Percentiles rank a stretch among this genome's conserved stretches.
These are phyloP conservation scores for Anarhynchus alexandrinus DNA, from an alignment of 2,113 vertebrate genomes.

Conservation along the genomic window DNA sequence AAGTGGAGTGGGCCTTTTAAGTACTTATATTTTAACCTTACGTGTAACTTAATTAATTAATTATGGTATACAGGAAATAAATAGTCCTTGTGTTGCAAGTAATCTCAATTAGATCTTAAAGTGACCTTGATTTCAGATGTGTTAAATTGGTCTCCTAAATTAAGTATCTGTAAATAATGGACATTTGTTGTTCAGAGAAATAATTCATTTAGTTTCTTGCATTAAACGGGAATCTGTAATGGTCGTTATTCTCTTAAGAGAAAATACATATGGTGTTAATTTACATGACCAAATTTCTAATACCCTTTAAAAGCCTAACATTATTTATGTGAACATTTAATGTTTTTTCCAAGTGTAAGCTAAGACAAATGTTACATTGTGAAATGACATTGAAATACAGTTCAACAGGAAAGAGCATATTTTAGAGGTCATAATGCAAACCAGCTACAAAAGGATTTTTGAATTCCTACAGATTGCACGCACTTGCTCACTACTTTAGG, in stretches of 20 bases:
- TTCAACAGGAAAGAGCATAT: neutral
- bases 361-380: constrained; percentile 11
- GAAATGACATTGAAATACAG: neutral
- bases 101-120: constrained; percentile 66
- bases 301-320: constrained; percentile 32
- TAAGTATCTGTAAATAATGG: constrained; percentile 61
- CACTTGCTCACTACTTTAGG: neutral
- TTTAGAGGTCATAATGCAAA: neutral
- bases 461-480: neutral
- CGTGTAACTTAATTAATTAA: constrained; percentile 52
- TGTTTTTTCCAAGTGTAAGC: neutral
- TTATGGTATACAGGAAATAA: constrained; percentile 49
- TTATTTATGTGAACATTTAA: constrained; percentile 12
- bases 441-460: neutral
- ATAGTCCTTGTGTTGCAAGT: constrained; percentile 58
- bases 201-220: constrained; percentile 20
- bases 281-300: constrained; percentile 12
- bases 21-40: constrained; percentile 50
- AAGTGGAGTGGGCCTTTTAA: constrained; percentile 25
- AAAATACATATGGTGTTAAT: constrained; percentile 21
- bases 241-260: constrained; percentile 23
- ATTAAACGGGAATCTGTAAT: constrained; percentile 19
- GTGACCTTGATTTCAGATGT: constrained; percentile 63
- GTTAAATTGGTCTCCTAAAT: constrained; percentile 61
- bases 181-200: constrained; percentile 54